Conservation (phyloP, 2,113 vertebrate genomes). For the Ardeotis arabs region DNA sequence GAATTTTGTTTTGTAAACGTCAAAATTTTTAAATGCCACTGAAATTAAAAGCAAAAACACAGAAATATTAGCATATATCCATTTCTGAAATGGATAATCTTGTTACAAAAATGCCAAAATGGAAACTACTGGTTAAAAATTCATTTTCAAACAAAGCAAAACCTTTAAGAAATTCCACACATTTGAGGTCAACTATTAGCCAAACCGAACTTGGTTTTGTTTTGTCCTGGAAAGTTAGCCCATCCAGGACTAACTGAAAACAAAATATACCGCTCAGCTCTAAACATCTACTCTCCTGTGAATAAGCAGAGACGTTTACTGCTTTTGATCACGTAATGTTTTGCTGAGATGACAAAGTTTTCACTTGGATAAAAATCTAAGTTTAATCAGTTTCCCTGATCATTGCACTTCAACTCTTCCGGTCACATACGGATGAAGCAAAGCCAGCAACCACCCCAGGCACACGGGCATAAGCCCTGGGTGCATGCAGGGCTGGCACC, state of each 20-base stretch:
- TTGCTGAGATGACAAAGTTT: neutral
- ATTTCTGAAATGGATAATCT: neutral
- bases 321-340: neutral
- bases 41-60: neutral
- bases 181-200: neutral
- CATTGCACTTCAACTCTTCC: neutral
- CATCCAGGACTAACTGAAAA: neutral
- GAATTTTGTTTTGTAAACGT: neutral
- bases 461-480: no score
- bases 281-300: neutral
- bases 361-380: neutral
- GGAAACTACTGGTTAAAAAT: neutral
- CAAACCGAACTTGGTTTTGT: neutral
- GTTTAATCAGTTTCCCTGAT: neutral
- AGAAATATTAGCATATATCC: neutral
- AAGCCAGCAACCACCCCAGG: neutral
- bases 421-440: accelerated
- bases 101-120: neutral
- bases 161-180: neutral
- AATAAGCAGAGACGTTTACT: neutral
- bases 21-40: neutral
- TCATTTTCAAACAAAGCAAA: neutral
- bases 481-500: neutral
- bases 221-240: neutral
- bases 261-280: neutral